These are phyloP conservation scores for Ciconia stormi DNA, from an alignment of 2,113 vertebrate genomes.

Conservation along the genomic window DNA sequence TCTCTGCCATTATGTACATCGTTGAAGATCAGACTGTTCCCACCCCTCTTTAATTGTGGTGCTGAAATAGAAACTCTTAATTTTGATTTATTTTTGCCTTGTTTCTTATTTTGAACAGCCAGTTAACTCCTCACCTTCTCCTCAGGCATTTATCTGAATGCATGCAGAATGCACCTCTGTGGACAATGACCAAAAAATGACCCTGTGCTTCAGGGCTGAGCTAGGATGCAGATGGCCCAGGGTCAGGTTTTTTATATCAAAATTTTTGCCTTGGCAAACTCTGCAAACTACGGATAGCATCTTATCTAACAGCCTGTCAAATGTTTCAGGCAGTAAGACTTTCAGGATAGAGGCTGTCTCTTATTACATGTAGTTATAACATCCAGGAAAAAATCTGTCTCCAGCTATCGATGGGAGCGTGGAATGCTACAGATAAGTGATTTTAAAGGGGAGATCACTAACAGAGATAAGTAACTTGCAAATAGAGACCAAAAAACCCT, in stretches of 20 bases:
- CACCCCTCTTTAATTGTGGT: not conserved
- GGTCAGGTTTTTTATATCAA: not conserved
- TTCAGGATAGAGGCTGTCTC: not conserved
- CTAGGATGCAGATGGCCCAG: not conserved
- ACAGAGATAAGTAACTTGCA: not conserved
- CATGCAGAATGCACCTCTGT: accelerated
- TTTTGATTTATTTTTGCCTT: not conserved
- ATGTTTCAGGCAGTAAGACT: accelerated
- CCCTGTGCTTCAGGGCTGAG: not conserved
- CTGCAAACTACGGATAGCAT: not conserved
- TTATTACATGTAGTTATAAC: not conserved
- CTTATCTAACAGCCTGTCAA: not conserved
- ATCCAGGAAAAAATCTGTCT: not conserved
- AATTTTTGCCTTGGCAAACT: not conserved
- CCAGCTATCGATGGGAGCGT: accelerated
- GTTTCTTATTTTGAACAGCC: not conserved
- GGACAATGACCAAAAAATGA: not conserved
- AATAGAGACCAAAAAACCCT: not conserved
- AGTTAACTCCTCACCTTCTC: conserved; percentile 4
- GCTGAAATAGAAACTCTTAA: not conserved
- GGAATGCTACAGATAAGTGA: not conserved
- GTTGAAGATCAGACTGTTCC: not conserved
- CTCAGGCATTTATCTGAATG: not conserved
- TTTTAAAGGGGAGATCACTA: not conserved
- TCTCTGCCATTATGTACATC: conserved; percentile 28